Evolutionary conservation across 2,113 vertebrate species (phyloP), one percentile per base, ranked within the genome.

Genomic region (Tenrec ecaudatus): DNA sequence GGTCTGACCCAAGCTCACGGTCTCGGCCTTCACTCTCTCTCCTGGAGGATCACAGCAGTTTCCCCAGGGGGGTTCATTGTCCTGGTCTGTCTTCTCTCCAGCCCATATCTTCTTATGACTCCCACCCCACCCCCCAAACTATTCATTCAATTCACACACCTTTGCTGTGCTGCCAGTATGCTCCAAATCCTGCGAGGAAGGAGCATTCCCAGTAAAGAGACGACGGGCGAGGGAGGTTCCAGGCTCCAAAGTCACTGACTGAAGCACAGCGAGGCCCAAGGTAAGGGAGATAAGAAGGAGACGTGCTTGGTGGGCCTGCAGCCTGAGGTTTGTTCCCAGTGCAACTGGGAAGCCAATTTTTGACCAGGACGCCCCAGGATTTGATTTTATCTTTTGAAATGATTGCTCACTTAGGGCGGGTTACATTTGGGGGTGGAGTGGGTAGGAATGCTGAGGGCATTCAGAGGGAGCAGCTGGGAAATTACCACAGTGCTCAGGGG

Each of bases 381-480:
- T 76, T 62, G 86, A 84, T 43, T 40, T 85, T 60, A 27, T 66
- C 31, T 87, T 57, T 79, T 88, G 57, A 80, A 76, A 66, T 71
- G 12, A 82, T 81, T 71, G 84, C 36, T 38, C 68, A 5, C 62
- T 8, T 76, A 71, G 27, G 38, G 47, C 5, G 6, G 38, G 83
- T 25, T 76, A 36, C 19, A 68, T 33, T 73, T 47, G 33, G 19
- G 31, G 40, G 23, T 58, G 20, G 43, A 60, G 31, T 76, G 16
- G 31, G 73, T 27, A 73, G 43, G 66, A 6, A n/a, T 87, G 31
- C 64, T 76, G 36, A 94, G 64, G 20, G 22, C 38, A 76, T 76
- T 76, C 73, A 40, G 73, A 76, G 16, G 33, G 38, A 76, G 73
- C 73, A 23, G 47, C 20, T 83, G n/a, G 86, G 38, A 84, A 68